Evolutionary conservation across 1,140 invertebrate species (phyloP), one percentile per base, ranked within the genome.

Genomic region (Lethocerus indicus): DNA sequence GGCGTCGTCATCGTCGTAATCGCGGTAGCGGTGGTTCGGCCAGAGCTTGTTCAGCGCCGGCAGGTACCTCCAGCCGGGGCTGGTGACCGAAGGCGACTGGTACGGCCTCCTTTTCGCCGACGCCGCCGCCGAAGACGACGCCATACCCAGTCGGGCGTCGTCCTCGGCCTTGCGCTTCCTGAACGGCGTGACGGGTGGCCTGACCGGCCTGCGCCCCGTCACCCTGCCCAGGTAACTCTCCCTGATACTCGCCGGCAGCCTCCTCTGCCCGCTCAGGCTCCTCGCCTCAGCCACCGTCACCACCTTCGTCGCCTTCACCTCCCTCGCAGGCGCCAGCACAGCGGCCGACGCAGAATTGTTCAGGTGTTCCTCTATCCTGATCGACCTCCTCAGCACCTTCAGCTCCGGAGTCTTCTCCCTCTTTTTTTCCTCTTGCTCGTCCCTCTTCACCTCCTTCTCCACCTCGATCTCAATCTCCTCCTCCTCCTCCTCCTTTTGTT

Each of bases 91-190:
- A 26, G 39, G 39, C 20, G 29, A 42, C 20, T 2, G 6, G 2
- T 13, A 12, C 24, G 18, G 18, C 16, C 35, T 28, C 14, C 5
- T 23, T 2, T 20, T 13, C 13, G 35, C 3, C 18, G 16, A 18
- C 23, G 14, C 12, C 25, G 24, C 47, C 9, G n/a, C n/a, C n/a
- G n/a, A n/a, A n/a, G n/a, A n/a, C n/a, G n/a, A n/a, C n/a, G n/a
- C n/a, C n/a, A n/a, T n/a, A n/a, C n/a, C n/a, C n/a, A n/a, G n/a
- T n/a, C n/a, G n/a, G n/a, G 3, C 20, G 3, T 39, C 24, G 9
- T 49, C 48, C 18, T 49, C 48, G 12, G 39, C 9, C 35, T 41
- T 41, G 2, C 48, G 24, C 27, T 49, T 49, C n/a, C 37, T 27
- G 3, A 14, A 4, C 3, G 28, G 24, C n/a, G 21, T 26, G 3